phyloP scores from a whole-genome alignment of 64 coral and sea anemone genomes.

The Montipora capricornis region DNA sequence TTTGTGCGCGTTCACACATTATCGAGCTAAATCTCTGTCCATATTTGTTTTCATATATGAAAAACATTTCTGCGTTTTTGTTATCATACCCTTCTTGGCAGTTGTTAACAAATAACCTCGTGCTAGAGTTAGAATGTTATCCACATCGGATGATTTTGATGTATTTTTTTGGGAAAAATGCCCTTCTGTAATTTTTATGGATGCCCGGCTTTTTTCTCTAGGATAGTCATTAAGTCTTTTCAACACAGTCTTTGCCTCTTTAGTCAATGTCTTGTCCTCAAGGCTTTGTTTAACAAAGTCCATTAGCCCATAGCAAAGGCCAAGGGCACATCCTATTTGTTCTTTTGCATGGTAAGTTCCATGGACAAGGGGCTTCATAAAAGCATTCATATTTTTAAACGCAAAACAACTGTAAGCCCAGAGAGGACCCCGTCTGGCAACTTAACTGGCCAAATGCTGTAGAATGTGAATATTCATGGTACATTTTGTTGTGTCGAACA shows the following conservation, averaged over 20 bases:
- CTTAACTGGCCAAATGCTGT: constrained; percentile 46
- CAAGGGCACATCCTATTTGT: constrained; percentile 67
- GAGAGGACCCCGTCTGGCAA: constrained; percentile 53
- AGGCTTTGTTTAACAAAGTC: neutral
- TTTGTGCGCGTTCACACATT: constrained; percentile 28
- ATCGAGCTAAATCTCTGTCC: constrained; percentile 57
- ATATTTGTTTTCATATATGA: constrained; percentile 47
- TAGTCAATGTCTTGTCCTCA: constrained; percentile 20
- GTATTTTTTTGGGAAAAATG: neutral
- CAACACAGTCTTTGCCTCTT: constrained; percentile 49
- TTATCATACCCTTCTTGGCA: neutral
- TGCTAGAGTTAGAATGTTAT: too few species aligned
- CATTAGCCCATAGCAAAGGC: constrained; percentile 42
- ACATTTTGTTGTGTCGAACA: constrained; percentile 59
- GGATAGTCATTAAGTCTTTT: constrained; percentile 50
- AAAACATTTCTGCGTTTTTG: neutral
- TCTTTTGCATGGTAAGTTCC: constrained; percentile 66
- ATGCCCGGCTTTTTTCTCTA: constrained; percentile 29
- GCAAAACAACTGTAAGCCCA: constrained; percentile 80
- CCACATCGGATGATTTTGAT: too few species aligned
- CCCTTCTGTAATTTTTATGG: constrained; percentile 12
- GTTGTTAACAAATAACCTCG: too few species aligned
- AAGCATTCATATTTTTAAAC: constrained; percentile 71
- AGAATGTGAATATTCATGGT: constrained; percentile 73
- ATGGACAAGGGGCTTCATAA: constrained; percentile 60